Evolutionary conservation across 2,113 vertebrate species (phyloP).

Genomic region (Aphyosemion australe): DNA sequence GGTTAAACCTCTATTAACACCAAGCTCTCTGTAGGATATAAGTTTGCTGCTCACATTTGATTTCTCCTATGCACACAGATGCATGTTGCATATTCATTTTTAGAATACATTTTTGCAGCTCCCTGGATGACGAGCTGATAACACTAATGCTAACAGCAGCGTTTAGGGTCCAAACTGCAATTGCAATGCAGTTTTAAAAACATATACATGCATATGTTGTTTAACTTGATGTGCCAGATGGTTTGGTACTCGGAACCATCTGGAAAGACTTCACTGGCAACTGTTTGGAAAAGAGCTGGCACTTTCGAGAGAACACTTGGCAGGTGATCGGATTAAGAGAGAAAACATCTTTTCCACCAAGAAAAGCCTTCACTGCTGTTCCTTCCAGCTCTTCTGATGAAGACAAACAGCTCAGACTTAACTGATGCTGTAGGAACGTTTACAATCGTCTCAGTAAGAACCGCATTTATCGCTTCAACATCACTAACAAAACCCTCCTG

Average conservation of each 20-base stretch:
- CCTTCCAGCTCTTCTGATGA: neutral
- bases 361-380: neutral
- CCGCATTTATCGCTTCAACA: neutral
- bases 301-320: neutral
- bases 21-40: neutral
- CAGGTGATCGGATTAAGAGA: conserved; percentile 4
- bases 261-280: conserved; percentile 8
- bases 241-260: conserved; percentile 17
- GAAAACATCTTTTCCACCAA: conserved; percentile 5
- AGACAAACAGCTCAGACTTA: neutral
- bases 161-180: conserved; percentile 8
- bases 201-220: neutral
- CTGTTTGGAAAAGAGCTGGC: neutral
- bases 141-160: conserved; percentile 31
- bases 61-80: neutral
- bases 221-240: neutral
- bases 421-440: neutral
- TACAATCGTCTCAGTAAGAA: neutral
- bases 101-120: conserved; percentile 33
- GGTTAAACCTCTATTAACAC: conserved; percentile 6
- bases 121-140: conserved; percentile 47
- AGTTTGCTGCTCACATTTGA: neutral
- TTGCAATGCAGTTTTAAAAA: neutral
- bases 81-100: conserved; percentile 55
- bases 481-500: neutral